Evolutionary conservation across 1,140 invertebrate species (phyloP).

Genomic region (Phocides pigmalion): DNA sequence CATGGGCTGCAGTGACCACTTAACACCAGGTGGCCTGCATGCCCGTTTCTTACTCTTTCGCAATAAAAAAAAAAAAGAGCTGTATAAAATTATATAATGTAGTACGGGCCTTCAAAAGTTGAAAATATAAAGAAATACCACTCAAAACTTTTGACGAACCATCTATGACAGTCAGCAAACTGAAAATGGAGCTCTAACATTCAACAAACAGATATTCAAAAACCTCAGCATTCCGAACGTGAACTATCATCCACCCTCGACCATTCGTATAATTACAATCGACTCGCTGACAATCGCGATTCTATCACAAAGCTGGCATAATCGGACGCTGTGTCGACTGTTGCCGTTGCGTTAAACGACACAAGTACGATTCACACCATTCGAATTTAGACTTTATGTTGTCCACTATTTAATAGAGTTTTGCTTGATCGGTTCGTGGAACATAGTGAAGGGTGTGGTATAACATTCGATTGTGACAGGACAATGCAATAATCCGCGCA

Average conservation of each 20-base stretch:
- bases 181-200: slow-evolving; percentile 28
- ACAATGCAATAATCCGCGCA: slow-evolving; percentile 81
- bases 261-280: slow-evolving; percentile 79
- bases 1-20: too few relatives aligned
- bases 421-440: slow-evolving; percentile 8
- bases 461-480: slow-evolving; percentile 68
- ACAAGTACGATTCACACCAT: slow-evolving; percentile 41
- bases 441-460: slow-evolving; percentile 59
- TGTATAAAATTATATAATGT: too few relatives aligned
- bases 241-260: slow-evolving; percentile 69
- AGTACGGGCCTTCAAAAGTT: background rate
- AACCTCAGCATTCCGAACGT: slow-evolving; percentile 57
- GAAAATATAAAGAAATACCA: slow-evolving; percentile 14
- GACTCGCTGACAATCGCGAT: slow-evolving; percentile 81
- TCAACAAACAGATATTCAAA: slow-evolving; percentile 63
- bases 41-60: too few relatives aligned
- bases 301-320: slow-evolving; percentile 81
- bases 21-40: too few relatives aligned
- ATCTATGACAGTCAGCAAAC: slow-evolving; percentile 27
- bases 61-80: too few relatives aligned
- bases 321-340: slow-evolving; percentile 75
- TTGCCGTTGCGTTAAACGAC: slow-evolving; percentile 47
- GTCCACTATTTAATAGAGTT: slow-evolving; percentile 31
- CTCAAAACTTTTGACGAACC: slow-evolving; percentile 12
- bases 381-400: slow-evolving; percentile 48